Evolutionary conservation across 1,140 invertebrate genomes (phyloP).

Genomic region (Bilobella aurantiaca): DNA sequence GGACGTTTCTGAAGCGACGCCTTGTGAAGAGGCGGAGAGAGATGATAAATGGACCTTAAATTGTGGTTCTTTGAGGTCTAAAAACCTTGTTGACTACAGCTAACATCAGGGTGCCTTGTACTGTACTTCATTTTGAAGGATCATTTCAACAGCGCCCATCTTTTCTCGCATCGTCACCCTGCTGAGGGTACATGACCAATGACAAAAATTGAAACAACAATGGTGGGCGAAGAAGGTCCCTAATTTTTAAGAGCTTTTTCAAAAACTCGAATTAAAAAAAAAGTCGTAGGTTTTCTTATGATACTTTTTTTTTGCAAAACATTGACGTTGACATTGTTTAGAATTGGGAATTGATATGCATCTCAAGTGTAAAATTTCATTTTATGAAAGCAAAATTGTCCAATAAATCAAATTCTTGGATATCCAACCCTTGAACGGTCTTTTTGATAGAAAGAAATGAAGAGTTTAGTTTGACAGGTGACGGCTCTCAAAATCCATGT

Average conservation of each 20-base stretch:
- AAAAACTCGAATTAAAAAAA: too few relatives aligned
- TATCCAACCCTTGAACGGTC: too few relatives aligned
- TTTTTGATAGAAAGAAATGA: too few relatives aligned
- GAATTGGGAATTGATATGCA: too few relatives aligned
- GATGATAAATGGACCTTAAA: slow-evolving; percentile 32
- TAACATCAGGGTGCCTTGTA: background rate
- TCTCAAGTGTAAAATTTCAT: too few relatives aligned
- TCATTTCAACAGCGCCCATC: background rate
- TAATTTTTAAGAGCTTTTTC: background rate
- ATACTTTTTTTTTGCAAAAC: background rate
- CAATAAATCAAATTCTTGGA: too few relatives aligned
- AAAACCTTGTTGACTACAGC: background rate
- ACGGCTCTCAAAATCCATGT: too few relatives aligned
- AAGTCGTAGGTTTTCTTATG: background rate
- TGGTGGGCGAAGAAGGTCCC: background rate
- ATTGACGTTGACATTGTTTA: background rate
- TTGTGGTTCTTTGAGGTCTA: slow-evolving; percentile 11
- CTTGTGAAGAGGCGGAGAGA: background rate
- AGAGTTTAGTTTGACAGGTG: too few relatives aligned
- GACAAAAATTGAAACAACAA: background rate
- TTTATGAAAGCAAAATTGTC: too few relatives aligned
- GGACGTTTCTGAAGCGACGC: background rate
- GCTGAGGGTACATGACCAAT: background rate
- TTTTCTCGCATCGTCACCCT: background rate
- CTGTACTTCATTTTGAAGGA: background rate